phyloP scores from a whole-genome alignment of 1,140 invertebrate genomes.

The Drosophila dunni region DNA sequence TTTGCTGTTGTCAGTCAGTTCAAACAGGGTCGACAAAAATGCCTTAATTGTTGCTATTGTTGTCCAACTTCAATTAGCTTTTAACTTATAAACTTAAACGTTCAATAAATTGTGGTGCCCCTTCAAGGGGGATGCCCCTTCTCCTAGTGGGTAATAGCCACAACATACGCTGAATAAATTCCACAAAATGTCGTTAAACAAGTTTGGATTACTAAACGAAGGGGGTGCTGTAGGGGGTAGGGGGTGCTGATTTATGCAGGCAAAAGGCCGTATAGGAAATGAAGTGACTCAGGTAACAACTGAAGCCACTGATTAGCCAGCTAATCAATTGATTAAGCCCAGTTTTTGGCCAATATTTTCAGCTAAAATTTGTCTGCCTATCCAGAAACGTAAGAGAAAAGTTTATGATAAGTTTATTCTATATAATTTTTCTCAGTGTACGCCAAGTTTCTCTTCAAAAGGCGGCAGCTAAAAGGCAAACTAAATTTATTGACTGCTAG shows the following conservation, averaged over 20 bases:
- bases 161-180: slow-evolving; percentile 59
- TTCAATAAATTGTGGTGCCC: slow-evolving; percentile 64
- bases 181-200: slow-evolving; percentile 57
- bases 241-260: slow-evolving; percentile 67
- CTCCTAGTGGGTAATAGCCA: slow-evolving; percentile 23
- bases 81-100: slow-evolving; percentile 75
- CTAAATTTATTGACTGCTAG: slow-evolving; percentile 4
- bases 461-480: slow-evolving; percentile 3
- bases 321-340: slow-evolving; percentile 20
- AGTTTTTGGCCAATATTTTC: slow-evolving; percentile 1
- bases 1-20: too few species aligned
- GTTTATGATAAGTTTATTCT: too few species aligned
- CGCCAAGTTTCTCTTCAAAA: slow-evolving; percentile 27
- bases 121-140: too few species aligned
- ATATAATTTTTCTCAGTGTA: too few species aligned
- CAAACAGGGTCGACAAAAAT: slow-evolving; percentile 3
- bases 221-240: neutral
- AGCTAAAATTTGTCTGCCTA: neutral
- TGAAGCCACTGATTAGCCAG: slow-evolving; percentile 38
- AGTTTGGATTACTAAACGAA: slow-evolving; percentile 32
- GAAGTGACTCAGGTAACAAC: slow-evolving; percentile 57
- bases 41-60: slow-evolving; percentile 31
- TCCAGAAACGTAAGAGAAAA: too few species aligned
- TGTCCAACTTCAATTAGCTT: slow-evolving; percentile 75
- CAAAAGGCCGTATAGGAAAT: slow-evolving; percentile 58